Percentiles rank a stretch among this genome's conserved stretches.
These are phyloP conservation scores for Uropetala carovei DNA, from an alignment of 2,888 invertebrate species.

Conservation along the genomic window DNA sequence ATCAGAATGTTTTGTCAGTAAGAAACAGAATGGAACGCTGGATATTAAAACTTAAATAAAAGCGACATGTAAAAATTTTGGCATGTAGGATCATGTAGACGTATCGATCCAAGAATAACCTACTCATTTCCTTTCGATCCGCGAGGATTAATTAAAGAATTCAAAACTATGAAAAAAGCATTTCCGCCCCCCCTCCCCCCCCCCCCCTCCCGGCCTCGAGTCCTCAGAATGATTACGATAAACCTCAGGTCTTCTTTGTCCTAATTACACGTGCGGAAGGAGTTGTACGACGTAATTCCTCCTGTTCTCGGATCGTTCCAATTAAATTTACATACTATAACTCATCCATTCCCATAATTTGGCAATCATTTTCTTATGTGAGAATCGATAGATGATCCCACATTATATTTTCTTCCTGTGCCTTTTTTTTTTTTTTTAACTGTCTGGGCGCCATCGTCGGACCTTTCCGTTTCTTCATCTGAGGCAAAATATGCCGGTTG, in stretches of 20 bases:
- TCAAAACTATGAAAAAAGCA: neutral
- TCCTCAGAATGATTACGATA: slow-evolving; percentile 17
- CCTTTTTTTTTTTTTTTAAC: neutral
- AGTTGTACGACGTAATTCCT: slow-evolving; percentile 30
- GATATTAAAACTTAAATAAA: neutral
- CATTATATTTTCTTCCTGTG: neutral
- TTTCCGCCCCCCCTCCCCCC: no score
- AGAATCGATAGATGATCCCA: slow-evolving; percentile 8
- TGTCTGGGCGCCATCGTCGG: slow-evolving; percentile 3
- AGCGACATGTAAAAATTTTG: neutral
- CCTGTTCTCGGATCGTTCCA: slow-evolving; percentile 53
- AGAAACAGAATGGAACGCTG: slow-evolving; percentile 5
- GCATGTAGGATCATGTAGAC: neutral
- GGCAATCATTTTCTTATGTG: neutral
- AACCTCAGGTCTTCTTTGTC: neutral
- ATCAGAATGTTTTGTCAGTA: neutral
- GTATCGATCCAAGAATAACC: neutral
- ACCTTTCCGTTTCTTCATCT: neutral
- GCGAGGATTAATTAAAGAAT: neutral
- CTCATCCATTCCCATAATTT: neutral
- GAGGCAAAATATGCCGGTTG: neutral
- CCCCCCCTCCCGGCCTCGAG: neutral
- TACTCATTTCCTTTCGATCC: neutral
- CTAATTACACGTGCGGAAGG: slow-evolving; percentile 50
- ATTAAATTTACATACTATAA: slow-evolving; percentile 58